A percentile compares a stretch with the other conserved stretches of the same genome.
Conservation (phyloP, 2,888 invertebrate genomes). For the Lumbricus terrestris region DNA sequence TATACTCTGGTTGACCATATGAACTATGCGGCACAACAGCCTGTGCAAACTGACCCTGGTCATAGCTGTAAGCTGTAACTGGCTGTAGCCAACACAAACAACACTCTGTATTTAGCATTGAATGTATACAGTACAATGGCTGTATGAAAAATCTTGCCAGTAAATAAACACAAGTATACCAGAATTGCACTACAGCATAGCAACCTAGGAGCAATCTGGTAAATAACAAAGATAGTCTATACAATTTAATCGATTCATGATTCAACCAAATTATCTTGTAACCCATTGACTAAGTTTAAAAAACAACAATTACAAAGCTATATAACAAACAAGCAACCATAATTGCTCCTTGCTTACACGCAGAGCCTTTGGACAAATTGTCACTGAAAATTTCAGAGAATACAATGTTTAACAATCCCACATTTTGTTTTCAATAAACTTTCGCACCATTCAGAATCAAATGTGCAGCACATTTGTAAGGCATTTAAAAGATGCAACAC, state of each 20-base stretch:
- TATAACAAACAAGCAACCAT: too few species aligned
- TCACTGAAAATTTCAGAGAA: too few species aligned
- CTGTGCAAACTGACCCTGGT: slow-evolving; percentile 7
- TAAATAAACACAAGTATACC: background rate
- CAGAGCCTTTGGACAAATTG: too few species aligned
- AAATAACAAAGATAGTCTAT: background rate
- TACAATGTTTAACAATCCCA: too few species aligned
- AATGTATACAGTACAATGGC: background rate
- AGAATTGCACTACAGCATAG: background rate
- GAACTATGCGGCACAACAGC: slow-evolving; percentile 6
- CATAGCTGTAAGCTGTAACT: background rate
- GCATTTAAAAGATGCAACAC: background rate
- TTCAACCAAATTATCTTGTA: background rate
- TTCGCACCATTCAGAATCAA: too few species aligned
- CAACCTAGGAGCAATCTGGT: background rate
- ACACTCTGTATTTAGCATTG: background rate
- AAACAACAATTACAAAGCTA: background rate
- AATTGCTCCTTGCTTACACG: too few species aligned
- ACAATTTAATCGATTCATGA: background rate
- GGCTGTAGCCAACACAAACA: background rate
- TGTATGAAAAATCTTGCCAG: background rate
- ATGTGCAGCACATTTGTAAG: background rate
- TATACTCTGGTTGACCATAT: slow-evolving; percentile 10
- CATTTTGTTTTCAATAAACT: background rate
- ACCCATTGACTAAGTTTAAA: background rate